Evolutionary conservation across 2,113 vertebrate genomes (phyloP), one percentile per base, ranked within the genome.

Genomic region (Urocolius indicus): DNA sequence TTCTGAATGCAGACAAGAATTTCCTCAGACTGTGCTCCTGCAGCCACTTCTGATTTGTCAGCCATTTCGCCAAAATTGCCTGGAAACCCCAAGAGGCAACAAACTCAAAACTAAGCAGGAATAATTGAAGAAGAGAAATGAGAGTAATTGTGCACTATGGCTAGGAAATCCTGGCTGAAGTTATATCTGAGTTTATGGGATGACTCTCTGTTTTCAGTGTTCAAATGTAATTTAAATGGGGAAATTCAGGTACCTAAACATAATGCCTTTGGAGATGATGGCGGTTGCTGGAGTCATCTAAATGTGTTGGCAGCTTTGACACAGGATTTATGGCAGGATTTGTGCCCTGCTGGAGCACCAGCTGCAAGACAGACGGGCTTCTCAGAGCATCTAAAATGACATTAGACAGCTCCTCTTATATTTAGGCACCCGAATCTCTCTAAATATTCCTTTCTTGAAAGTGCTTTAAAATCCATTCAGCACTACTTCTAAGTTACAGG

Each of bases 311-410:
- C 96, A 97, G 95, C 84, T 97, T 81, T 97, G 94, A 96, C 89
- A 93, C 11, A 74, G 94, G 94, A 95, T 96, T 97, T 95, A 84
- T 96, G 89, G 94, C 91, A 94, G 93, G 94, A 95, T 95, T 75
- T 91, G 61, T 94, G 91, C 91, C 96, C 96, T 96, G 96, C 95
- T 97, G 96, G 95, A 97, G 91, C 86, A 94, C 93, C 95, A 96
- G 96, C 95, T 97, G 96, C 93, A 96, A 96, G 94, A 91, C 95
- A 97, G 95, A 95, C 62, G 65, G 96, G 89, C 69, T 96, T 90
- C 94, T 93, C 90, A 71, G 95, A 94, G 89, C 91, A 87, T 92
- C 93, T 81, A 83, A 90, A 95, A 92, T 96, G 93, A 94, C 94
- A 95, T 95, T 92, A 96, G 93, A 89, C 86, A 95, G 61, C 45